Base-by-base conservation (phyloP, 1,140 invertebrate species). In the Mercenaria mercenaria region DNA sequence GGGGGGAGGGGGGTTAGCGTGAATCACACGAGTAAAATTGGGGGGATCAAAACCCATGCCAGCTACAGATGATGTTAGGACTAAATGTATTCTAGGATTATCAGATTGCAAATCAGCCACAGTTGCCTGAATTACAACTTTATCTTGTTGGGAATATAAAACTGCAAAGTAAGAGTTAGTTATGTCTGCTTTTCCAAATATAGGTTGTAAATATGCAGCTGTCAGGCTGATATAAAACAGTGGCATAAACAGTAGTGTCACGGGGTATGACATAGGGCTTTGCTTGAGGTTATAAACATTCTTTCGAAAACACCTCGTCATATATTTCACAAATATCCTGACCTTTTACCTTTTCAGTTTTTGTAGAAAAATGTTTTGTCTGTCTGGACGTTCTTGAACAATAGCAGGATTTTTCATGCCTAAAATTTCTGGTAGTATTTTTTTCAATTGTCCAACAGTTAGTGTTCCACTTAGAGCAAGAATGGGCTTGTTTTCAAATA, bases 1-100 rank as follows among this genome's bases (percentile, higher is more conserved):
- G 84, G 89, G 39, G 83, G 83, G 15, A 13, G 84, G 89, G 39
- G 83, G 83, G 61, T 34, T 76, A 34, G 61, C 67, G 64, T 83
- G 83, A 64, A 87, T 87, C 10, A 87, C 26, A 26, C 61, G 52
- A 11, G 1, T 37, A 13, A 87, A 20, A 13, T 0, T 61, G 11
- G 76, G 83, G 18, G 69, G 26, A n/a, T 90, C 80, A 81, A 87
- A 87, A 32, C 80, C 82, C 80, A 83, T 84, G 15, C 82, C 81
- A 20, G 76, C 10, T 0, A 79, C 72, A 37, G 72, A 82, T 34
- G 59, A 83, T 20, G 81, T 83, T 0, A 83, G 23, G 18, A 64
- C n/a, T 13, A 83, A 37, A 11, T 59, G 10, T 10, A 83, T 67
- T 43, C 56, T 37, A 13, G 81, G 81, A 0, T 83, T 37, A 67